Percentiles rank a stretch among this genome's conserved stretches.
Conservation (phyloP, 2,113 vertebrate species). For the Lonchura striata region DNA sequence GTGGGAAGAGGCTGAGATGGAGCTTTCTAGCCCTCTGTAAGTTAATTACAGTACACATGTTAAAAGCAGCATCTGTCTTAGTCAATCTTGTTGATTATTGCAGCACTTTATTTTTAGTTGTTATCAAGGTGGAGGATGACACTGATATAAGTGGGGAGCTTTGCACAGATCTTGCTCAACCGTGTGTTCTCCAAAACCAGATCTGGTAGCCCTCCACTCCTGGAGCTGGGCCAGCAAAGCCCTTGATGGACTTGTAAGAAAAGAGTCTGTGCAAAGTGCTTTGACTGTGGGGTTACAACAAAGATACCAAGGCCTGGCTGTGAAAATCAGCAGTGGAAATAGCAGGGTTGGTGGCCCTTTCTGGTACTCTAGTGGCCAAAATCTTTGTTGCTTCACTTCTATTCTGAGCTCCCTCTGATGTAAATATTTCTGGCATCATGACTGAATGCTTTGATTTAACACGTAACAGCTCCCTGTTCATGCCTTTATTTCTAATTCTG, state of each 20-base stretch:
- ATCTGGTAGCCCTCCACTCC: not conserved
- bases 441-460: constrained; percentile 7
- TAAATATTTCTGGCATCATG: not conserved
- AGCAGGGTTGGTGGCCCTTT: not conserved
- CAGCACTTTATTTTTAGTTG: constrained; percentile 64
- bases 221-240: not conserved
- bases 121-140: constrained; percentile 61
- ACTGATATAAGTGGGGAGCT: constrained; percentile 43
- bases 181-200: not conserved
- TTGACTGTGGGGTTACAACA: not conserved
- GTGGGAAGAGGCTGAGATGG: constrained; percentile 47
- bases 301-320: not conserved
- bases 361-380: not conserved
- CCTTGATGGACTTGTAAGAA: not conserved
- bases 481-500: not conserved
- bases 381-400: not conserved
- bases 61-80: constrained; percentile 69
- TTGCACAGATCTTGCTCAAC: not conserved
- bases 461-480: not conserved
- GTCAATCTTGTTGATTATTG: constrained; percentile 67
- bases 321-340: not conserved
- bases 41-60: constrained; percentile 72
- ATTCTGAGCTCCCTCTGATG: constrained; percentile 11
- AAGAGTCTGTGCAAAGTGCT: not conserved
- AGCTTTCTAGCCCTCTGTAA: constrained; percentile 53